Percentiles rank a stretch among this genome's conserved stretches.
phyloP scores from a whole-genome alignment of 2,113 vertebrate species.

The Melanerpes aurifrons region DNA sequence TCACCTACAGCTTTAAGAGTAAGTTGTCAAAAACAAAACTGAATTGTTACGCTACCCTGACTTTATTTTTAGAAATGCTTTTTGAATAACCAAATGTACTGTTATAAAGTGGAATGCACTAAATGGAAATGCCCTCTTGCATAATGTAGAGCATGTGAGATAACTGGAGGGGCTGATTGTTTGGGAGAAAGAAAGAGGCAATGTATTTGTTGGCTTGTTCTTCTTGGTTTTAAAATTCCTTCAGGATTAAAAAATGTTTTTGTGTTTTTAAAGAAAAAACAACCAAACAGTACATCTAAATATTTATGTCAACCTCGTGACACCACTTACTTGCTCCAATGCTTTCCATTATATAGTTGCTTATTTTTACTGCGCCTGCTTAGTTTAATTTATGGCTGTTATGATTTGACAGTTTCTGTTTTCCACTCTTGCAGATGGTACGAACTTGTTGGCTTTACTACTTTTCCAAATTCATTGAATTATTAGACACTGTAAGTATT shows the following conservation, averaged over 20 bases:
- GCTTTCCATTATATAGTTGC: background rate
- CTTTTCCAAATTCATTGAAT: conserved; percentile 97
- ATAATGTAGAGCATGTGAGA: background rate
- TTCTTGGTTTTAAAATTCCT: background rate
- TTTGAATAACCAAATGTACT: background rate
- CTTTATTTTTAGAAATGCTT: background rate
- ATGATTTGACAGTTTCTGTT: background rate
- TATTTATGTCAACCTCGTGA: background rate
- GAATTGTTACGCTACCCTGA: background rate
- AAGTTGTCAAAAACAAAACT: conserved; percentile 59
- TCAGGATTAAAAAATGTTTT: background rate
- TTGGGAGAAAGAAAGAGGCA: background rate
- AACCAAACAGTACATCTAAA: background rate
- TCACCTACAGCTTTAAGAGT: conserved; percentile 90
- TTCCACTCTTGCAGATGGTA: conserved; percentile 85
- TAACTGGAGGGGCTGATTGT: background rate
- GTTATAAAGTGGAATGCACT: background rate
- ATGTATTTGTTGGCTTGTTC: background rate
- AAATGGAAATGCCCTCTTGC: background rate
- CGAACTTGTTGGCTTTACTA: conserved; percentile 94
- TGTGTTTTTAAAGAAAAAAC: background rate
- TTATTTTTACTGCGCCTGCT: background rate
- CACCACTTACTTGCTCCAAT: background rate
- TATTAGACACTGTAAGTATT: conserved; percentile 95
- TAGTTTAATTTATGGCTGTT: background rate